Percentiles rank a stretch among this genome's conserved stretches.
phyloP scores from a whole-genome alignment of 2,797 vertebrate species.

The Varecia variegata region DNA sequence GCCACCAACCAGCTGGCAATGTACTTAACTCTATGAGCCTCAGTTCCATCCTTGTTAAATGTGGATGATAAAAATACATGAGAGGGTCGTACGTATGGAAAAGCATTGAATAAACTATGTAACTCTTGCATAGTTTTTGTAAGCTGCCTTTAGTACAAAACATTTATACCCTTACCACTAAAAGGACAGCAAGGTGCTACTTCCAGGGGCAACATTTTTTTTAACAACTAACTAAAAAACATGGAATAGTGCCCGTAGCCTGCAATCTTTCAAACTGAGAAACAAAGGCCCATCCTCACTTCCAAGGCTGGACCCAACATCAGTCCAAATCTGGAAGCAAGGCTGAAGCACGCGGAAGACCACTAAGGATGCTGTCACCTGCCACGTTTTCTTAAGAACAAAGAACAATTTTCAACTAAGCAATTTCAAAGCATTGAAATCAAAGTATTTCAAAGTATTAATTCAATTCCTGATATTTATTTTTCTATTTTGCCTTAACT shows the following conservation, averaged over 20 bases:
- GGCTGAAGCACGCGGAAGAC: background rate
- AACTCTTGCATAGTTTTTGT: background rate
- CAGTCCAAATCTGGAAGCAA: background rate
- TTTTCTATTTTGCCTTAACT: background rate
- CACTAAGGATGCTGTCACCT: background rate
- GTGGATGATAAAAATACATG: background rate
- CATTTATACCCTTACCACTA: background rate
- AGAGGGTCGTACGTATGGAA: background rate
- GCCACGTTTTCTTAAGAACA: background rate
- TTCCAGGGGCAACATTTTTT: background rate
- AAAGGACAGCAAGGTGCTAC: background rate
- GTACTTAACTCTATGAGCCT: background rate
- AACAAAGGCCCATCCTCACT: background rate
- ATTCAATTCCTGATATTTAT: background rate
- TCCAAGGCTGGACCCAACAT: background rate
- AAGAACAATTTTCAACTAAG: background rate
- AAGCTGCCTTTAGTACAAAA: background rate
- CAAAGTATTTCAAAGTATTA: background rate
- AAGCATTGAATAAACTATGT: background rate
- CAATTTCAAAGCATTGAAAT: constrained; percentile 36
- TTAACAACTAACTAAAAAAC: background rate
- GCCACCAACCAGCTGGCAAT: background rate
- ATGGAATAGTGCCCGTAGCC: background rate
- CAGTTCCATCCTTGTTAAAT: background rate
- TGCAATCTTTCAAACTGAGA: background rate